Evolutionary conservation across 2,888 invertebrate genomes (phyloP).

Genomic region (Elysia crispata): DNA sequence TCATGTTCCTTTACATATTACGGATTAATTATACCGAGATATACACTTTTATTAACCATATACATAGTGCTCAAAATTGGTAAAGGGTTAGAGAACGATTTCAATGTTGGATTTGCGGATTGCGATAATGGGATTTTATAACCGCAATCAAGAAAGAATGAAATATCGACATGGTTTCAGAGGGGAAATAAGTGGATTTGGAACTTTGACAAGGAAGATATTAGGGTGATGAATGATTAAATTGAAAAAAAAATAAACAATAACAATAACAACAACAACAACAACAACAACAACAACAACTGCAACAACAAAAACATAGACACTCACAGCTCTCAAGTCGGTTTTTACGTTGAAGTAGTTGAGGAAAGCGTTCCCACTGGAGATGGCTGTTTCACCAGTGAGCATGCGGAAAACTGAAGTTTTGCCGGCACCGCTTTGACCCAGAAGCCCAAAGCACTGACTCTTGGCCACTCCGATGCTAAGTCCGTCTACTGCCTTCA

Average conservation of each 20-base stretch:
- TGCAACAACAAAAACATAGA: neutral
- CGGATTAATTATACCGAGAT: no score
- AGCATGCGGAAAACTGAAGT: slow-evolving; percentile 84
- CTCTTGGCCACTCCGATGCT: slow-evolving; percentile 83
- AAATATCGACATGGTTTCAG: no score
- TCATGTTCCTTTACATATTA: no score
- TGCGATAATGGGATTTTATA: no score
- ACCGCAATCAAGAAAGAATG: no score
- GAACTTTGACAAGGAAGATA: no score
- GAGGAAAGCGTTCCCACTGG: slow-evolving; percentile 85
- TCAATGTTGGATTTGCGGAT: no score
- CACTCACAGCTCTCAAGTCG: slow-evolving; percentile 58
- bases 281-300: neutral
- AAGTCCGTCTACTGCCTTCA: slow-evolving; percentile 73
- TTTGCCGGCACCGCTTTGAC: slow-evolving; percentile 77
- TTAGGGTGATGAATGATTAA: no score
- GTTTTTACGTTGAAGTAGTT: slow-evolving; percentile 78
- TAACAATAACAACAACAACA: neutral
- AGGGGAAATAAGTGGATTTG: neutral
- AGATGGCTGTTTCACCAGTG: slow-evolving; percentile 87
- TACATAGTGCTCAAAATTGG: no score
- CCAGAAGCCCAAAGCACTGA: slow-evolving; percentile 89
- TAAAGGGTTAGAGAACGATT: no score
- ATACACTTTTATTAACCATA: no score
- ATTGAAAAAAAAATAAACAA: neutral